Conservation (phyloP, 92 coral and sea anemone species). For the Siderastrea radians region DNA sequence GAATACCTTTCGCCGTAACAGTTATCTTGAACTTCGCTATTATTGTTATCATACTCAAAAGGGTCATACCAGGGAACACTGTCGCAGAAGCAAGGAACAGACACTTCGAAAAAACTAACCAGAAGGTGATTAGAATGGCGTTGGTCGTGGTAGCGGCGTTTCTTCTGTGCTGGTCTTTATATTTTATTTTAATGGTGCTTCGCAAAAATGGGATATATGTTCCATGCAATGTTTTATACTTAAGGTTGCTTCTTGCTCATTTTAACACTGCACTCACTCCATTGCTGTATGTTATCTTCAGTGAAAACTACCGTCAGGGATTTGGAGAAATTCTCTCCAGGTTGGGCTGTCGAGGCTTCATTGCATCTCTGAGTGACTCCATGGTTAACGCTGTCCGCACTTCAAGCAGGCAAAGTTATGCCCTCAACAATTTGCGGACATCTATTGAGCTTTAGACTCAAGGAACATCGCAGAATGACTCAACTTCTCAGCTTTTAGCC, state of each 20-base stretch:
- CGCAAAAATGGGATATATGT: slow-evolving; percentile 11
- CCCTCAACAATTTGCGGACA: not conserved
- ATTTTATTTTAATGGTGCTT: slow-evolving; percentile 38
- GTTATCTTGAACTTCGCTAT: slow-evolving; percentile 20
- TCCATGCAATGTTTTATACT: slow-evolving; percentile 31
- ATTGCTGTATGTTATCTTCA: slow-evolving; percentile 26
- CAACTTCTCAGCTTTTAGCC: not conserved
- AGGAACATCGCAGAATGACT: not conserved
- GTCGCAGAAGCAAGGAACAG: not conserved
- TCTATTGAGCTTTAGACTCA: slow-evolving; percentile 1
- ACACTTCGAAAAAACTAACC: slow-evolving; percentile 20
- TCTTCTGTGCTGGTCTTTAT: slow-evolving; percentile 52
- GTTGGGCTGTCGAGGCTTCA: not conserved
- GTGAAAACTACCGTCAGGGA: slow-evolving; percentile 42
- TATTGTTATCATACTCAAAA: not conserved
- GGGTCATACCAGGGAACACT: slow-evolving; percentile 8
- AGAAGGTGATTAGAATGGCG: slow-evolving; percentile 45
- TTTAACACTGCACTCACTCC: slow-evolving; percentile 65
- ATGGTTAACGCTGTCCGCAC: not conserved
- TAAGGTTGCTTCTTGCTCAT: slow-evolving; percentile 53
- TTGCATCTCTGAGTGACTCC: not conserved
- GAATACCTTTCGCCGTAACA: slow-evolving; percentile 9
- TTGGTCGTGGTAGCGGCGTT: slow-evolving; percentile 44
- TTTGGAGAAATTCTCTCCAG: slow-evolving; percentile 16
- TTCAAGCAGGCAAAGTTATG: not conserved